These are phyloP conservation scores for Scrobipalpa atriplicella DNA, from an alignment of 2,888 invertebrate species.

Conservation along the genomic window DNA sequence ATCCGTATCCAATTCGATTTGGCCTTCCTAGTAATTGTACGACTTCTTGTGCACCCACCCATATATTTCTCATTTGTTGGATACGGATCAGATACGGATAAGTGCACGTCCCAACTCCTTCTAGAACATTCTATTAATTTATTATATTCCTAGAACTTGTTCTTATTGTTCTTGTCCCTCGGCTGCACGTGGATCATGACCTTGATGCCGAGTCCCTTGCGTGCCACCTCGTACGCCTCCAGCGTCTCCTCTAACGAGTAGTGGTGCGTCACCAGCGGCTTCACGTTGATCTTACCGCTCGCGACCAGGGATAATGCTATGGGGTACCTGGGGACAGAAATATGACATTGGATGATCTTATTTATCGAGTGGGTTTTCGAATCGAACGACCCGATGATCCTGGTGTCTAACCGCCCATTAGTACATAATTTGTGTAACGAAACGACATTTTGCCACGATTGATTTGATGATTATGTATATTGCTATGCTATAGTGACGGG, in stretches of 20 bases:
- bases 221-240: conserved; percentile 92
- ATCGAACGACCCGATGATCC: background rate
- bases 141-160: conserved; percentile 40
- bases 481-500: no score
- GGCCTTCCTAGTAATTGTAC: no score
- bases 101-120: no score
- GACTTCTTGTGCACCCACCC: no score
- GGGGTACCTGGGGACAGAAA: conserved; percentile 84
- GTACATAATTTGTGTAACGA: background rate
- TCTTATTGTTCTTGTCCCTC: conserved; percentile 75
- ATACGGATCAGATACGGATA: no score
- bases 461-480: no score
- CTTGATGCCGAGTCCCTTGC: conserved; percentile 90
- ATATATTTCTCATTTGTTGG: no score
- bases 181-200: conserved; percentile 92
- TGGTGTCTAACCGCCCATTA: no score
- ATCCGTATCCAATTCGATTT: no score
- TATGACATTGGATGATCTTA: background rate
- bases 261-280: conserved; percentile 92
- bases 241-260: conserved; percentile 89
- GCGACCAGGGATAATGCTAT: conserved; percentile 90
- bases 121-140: background rate
- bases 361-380: background rate
- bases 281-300: conserved; percentile 89
- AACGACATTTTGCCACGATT: no score